Evolutionary conservation across 2,888 invertebrate species (phyloP), one percentile per base, ranked within the genome.

Genomic region (Noctua comes): DNA sequence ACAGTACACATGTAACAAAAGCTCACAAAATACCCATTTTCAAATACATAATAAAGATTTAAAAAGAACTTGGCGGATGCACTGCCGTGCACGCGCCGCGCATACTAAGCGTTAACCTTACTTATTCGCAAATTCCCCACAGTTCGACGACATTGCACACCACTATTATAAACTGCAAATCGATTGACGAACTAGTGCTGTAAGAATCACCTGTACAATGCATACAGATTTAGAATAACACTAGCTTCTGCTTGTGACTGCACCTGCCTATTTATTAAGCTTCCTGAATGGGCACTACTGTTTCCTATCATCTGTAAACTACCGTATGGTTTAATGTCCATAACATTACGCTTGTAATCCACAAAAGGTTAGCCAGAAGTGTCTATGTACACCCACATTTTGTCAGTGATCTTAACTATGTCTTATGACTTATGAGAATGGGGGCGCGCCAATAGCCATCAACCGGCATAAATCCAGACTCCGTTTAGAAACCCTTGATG

Each of bases 31-130:
- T 68, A 13, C 54, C 36, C 54, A 79, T 81, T 65, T 66, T 21
- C 31, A 64, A 80, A 77, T 77, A 66, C 31, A 68, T 59, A 76
- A 76, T 73, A 69, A 73, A 40, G 79, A 76, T 59, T 72, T 77
- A 74, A 84, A 88, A 81, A 88, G 62, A 85, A 83, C 82, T 85
- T 90, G 82, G 85, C 90, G 88, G 84, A 90, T 90, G 87, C 89
- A 89, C 78, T 83, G 82, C 75, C 80, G 54, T 68, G 73, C 71
- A 46, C 80, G 75, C 68, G 83, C 59, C 36, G 13, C 51, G 90
- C 88, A 90, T 90, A 89, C 79, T 77, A 87, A 88, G 68, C 46
- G 76, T 43, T 83, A 79, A 85, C 83, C 73, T 87, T 73, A 84
- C 78, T 87, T 84, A 86, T 87, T 89, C 71, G 82, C 87, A 73